Percentiles rank a stretch among this genome's conserved stretches.
Evolutionary conservation across 2,113 vertebrate genomes (phyloP).

Genomic region (Chlorocebus sabaeus): DNA sequence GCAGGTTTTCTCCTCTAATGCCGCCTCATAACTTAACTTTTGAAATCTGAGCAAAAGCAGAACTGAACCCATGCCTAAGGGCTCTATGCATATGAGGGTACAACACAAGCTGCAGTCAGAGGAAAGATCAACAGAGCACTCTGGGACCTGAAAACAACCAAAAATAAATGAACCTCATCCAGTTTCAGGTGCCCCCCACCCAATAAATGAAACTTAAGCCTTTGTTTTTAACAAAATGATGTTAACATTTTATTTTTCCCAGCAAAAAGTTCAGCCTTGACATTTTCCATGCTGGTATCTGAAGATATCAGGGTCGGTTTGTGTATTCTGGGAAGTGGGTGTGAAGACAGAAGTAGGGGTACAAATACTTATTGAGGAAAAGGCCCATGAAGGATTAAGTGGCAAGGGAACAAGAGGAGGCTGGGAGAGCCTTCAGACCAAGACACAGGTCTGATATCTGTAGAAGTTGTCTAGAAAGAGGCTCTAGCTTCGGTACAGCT

Average conservation of each 20-base stretch:
- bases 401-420: background rate
- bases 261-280: conserved; percentile 2
- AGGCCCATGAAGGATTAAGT: background rate
- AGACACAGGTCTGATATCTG: background rate
- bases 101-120: background rate
- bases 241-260: background rate
- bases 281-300: background rate
- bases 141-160: background rate
- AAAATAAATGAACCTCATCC: background rate
- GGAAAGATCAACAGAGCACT: background rate
- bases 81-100: background rate
- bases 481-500: background rate
- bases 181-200: background rate
- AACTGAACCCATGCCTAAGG: background rate
- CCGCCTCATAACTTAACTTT: background rate
- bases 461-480: background rate
- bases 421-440: background rate
- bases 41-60: background rate
- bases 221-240: conserved; percentile 24
- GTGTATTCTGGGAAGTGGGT: background rate
- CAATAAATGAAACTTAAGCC: background rate
- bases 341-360: background rate
- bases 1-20: background rate
- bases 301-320: background rate
- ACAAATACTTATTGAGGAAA: background rate